Evolutionary conservation across 2,888 invertebrate species (phyloP).

Genomic region (Thymelicus sylvestris): DNA sequence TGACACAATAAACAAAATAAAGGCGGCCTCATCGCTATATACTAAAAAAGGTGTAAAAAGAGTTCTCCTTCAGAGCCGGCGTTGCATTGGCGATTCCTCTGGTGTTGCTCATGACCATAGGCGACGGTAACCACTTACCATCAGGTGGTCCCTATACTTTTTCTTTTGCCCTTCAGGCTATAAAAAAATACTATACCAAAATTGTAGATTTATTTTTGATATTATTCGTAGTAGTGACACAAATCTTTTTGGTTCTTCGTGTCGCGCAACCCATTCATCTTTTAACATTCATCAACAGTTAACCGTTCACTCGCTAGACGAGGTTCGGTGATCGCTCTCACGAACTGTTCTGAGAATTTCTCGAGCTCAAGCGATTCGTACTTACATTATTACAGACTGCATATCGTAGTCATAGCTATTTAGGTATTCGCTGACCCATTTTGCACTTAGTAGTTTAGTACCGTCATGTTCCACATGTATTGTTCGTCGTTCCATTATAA

Average conservation of each 20-base stretch:
- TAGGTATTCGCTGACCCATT: slow-evolving; percentile 47
- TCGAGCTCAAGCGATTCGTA: slow-evolving; percentile 22
- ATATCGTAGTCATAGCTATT: slow-evolving; percentile 36
- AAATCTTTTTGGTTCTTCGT: not conserved
- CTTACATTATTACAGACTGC: slow-evolving; percentile 12
- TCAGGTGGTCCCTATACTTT: too few species aligned
- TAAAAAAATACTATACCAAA: too few species aligned
- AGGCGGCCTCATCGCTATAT: too few species aligned
- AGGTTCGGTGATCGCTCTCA: slow-evolving; percentile 38
- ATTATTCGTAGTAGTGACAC: not conserved
- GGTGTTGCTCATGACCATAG: too few species aligned
- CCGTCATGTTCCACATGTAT: slow-evolving; percentile 5
- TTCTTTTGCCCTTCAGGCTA: too few species aligned
- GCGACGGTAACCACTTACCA: too few species aligned
- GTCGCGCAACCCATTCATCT: slow-evolving; percentile 10
- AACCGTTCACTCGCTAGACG: slow-evolving; percentile 21
- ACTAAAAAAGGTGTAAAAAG: too few species aligned
- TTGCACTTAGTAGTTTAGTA: slow-evolving; percentile 32
- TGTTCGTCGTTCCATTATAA: not conserved
- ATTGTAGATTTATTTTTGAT: not conserved
- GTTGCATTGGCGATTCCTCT: too few species aligned
- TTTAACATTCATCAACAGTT: not conserved
- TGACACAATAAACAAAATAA: too few species aligned
- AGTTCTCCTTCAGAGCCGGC: too few species aligned
- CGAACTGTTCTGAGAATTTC: slow-evolving; percentile 42